These are phyloP conservation scores for Pseudomugil gertrudae DNA, from an alignment of 2,797 vertebrate genomes.

Conservation along the genomic window DNA sequence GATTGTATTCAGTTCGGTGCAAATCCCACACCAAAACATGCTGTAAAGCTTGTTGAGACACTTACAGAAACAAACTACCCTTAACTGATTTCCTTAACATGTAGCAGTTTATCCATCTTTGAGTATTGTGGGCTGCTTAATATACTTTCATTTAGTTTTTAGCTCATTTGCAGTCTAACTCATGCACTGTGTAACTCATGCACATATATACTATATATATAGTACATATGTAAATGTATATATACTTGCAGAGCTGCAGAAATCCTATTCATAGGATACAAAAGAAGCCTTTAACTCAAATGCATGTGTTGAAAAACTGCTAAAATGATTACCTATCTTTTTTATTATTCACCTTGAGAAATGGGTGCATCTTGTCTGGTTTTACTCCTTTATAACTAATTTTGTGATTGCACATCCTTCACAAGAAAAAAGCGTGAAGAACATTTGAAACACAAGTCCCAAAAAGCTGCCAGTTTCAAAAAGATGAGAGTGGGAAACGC, in stretches of 20 bases:
- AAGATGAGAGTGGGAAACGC: background rate
- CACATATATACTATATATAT: no score
- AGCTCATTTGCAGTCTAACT: no score
- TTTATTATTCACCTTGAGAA: background rate
- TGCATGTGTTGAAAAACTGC: background rate
- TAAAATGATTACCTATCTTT: background rate
- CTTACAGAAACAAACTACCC: no score
- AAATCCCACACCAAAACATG: no score
- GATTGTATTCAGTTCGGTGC: no score
- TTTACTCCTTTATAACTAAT: background rate
- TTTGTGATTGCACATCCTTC: slow-evolving; percentile 11
- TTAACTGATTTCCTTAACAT: no score
- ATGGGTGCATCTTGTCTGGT: background rate
- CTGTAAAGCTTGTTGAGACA: no score
- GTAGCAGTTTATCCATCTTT: background rate
- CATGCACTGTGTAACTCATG: no score
- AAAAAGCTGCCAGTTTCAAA: slow-evolving; percentile 23
- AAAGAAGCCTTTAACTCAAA: background rate
- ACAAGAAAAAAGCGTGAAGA: slow-evolving; percentile 12
- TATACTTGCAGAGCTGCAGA: background rate
- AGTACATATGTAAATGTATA: background rate
- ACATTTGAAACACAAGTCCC: slow-evolving; percentile 22
- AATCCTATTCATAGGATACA: background rate
- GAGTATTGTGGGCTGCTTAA: background rate
- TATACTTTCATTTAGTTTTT: background rate